A percentile compares a stretch with the other conserved stretches of the same genome.
phyloP scores from a whole-genome alignment of 2,113 vertebrate genomes.

The Chaetura pelagica region DNA sequence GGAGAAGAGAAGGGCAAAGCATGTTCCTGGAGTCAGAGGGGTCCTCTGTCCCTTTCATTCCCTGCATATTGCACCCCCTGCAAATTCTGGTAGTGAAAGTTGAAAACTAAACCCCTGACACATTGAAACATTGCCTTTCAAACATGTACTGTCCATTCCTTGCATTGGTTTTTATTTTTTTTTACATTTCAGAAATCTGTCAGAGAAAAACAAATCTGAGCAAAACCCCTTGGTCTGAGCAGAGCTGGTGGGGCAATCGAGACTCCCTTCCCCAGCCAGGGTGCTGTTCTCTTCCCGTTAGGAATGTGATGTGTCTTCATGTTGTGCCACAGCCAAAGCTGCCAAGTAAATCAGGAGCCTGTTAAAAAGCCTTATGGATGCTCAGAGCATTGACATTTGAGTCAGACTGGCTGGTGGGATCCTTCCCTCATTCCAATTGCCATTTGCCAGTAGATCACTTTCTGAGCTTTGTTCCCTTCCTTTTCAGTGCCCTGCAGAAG shows the following conservation, averaged over 20 bases:
- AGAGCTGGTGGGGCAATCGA: constrained; percentile 6
- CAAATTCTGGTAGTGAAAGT: constrained; percentile 71
- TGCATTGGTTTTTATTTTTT: constrained; percentile 71
- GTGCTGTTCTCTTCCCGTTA: constrained; percentile 10
- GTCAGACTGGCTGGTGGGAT: neutral
- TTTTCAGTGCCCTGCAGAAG: neutral
- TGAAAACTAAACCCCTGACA: constrained; percentile 76
- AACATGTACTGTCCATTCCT: constrained; percentile 46
- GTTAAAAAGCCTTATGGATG: neutral
- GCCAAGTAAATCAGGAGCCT: constrained; percentile 16
- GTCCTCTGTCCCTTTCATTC: constrained; percentile 59
- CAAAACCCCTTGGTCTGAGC: constrained; percentile 58
- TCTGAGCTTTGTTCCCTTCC: neutral
- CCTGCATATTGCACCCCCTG: constrained; percentile 73
- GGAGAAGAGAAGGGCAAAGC: constrained; percentile 29
- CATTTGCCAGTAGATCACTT: neutral
- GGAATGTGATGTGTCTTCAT: neutral
- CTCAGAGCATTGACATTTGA: neutral
- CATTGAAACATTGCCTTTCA: constrained; percentile 81
- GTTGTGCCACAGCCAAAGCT: neutral
- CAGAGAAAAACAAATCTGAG: constrained; percentile 65
- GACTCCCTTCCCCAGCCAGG: neutral
- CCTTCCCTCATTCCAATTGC: constrained; percentile 1
- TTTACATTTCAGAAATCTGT: constrained; percentile 64
- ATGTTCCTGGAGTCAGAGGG: neutral